Evolutionary conservation across 1,140 invertebrate genomes (phyloP), one percentile per base, ranked within the genome.

Genomic region (Amyelois transitella): DNA sequence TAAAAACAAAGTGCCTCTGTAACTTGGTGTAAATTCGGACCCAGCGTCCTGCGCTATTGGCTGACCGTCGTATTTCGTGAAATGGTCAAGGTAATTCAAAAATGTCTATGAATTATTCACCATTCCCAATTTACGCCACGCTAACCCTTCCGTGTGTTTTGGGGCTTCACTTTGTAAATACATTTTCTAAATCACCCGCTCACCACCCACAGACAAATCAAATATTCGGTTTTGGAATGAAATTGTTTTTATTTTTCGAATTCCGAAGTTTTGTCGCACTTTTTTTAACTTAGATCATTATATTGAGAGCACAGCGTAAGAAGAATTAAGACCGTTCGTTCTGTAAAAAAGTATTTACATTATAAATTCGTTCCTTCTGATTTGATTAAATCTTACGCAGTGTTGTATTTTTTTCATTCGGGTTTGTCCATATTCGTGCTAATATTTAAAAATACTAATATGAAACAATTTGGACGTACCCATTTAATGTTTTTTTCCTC

Each of bases 61-160:
- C 72, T 61, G 71, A 72, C 76, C 55, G 68, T 71, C 71, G 67
- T 72, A 77, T 77, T 77, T 64, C 78, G 79, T 87, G 81, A 85
- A 85, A 87, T 85, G 81, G 81, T 87, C 81, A 87, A 87, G 84
- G 84, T 87, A 87, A 87, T 80, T 53, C 62, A 72, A 74, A 72
- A 74, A 75, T 73, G 66, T 78, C 61, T 84, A 81, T 83, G 79
- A 85, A 82, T 81, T 75, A 85, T 83, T 85, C 78, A 80, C 79
- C 62, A 51, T 62, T 75, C 69, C 67, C 69, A 69, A 75, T 75
- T 72, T 70, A 75, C 72, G 68, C 69, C 74, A 79, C 72, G 75
- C 80, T 87, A 84, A 85, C 81, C 75, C 73, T 80, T 80, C 68
- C 71, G 71, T 82, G 69, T 74, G 69, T 82, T 73, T 77, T n/a